These are phyloP conservation scores for Carpatolechia fugitivella DNA, from an alignment of 2,888 invertebrate species.

Conservation along the genomic window DNA sequence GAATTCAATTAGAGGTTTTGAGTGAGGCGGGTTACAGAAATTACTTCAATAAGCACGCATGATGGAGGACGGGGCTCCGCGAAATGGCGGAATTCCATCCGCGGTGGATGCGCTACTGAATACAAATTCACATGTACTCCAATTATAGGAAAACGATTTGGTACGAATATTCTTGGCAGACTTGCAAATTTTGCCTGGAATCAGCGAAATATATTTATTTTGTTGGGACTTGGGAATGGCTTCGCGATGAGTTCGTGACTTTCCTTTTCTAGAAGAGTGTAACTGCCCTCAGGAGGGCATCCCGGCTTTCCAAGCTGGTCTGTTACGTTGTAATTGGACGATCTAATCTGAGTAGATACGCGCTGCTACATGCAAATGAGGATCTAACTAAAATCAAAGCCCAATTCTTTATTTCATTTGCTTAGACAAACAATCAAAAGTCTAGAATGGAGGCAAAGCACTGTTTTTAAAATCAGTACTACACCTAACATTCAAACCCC, in stretches of 20 bases:
- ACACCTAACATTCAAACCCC: no score
- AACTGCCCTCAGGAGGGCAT: constrained; percentile 41
- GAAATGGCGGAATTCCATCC: constrained; percentile 74
- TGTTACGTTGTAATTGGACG: constrained; percentile 29
- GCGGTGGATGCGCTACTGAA: constrained; percentile 75
- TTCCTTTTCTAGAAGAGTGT: constrained; percentile 51
- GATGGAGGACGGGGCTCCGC: constrained; percentile 68
- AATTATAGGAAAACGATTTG: constrained; percentile 80
- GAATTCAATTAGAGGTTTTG: constrained; percentile 41
- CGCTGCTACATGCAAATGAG: constrained; percentile 6
- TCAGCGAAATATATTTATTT: constrained; percentile 78
- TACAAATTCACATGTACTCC: constrained; percentile 80
- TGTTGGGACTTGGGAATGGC: constrained; percentile 62
- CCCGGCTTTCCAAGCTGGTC: constrained; percentile 30
- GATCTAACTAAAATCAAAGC: not conserved
- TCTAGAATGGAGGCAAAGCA: no score
- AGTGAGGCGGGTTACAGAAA: constrained; percentile 60
- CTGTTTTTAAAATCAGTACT: not conserved
- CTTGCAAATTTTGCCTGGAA: constrained; percentile 76
- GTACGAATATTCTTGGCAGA: constrained; percentile 79
- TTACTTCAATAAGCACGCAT: constrained; percentile 76
- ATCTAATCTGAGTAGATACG: constrained; percentile 13
- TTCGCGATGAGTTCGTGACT: constrained; percentile 62
- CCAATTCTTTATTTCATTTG: not conserved
- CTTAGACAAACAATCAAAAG: no score